phyloP scores from a whole-genome alignment of 2,888 invertebrate genomes.

The Sphecodes monilicornis region DNA sequence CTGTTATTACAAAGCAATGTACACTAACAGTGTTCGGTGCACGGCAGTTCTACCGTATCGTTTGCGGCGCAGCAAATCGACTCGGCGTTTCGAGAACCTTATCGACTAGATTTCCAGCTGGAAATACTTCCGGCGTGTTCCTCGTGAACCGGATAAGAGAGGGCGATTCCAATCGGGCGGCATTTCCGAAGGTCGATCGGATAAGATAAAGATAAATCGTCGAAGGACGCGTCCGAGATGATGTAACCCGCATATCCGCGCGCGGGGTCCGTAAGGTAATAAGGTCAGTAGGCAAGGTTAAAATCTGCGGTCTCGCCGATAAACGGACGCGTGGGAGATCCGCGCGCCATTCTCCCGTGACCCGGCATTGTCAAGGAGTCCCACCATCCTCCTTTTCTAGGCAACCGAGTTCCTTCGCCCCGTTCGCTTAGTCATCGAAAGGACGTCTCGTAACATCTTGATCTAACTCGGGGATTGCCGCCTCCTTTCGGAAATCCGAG shows the following conservation, averaged over 20 bases:
- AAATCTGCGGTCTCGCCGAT: slow-evolving; percentile 69
- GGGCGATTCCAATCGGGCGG: background rate
- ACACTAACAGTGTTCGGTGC: too few relatives aligned
- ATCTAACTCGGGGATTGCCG: slow-evolving; percentile 13
- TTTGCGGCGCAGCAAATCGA: too few relatives aligned
- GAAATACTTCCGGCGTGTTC: background rate
- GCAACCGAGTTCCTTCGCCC: slow-evolving; percentile 60
- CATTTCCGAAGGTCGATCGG: slow-evolving; percentile 52
- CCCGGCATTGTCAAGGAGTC: slow-evolving; percentile 78
- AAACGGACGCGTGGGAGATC: slow-evolving; percentile 76
- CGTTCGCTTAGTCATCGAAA: slow-evolving; percentile 49
- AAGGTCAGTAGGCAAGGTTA: slow-evolving; percentile 79
- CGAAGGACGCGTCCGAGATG: slow-evolving; percentile 40
- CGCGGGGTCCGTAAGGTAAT: slow-evolving; percentile 65
- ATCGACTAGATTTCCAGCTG: background rate
- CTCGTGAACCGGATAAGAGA: background rate
- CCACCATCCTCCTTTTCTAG: slow-evolving; percentile 57
- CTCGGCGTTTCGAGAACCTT: background rate
- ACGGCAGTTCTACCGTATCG: too few relatives aligned
- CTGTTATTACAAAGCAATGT: too few relatives aligned
- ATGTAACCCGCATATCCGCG: slow-evolving; percentile 53
- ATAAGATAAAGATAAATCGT: slow-evolving; percentile 29
- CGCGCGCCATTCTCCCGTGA: slow-evolving; percentile 77
- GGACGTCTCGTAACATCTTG: slow-evolving; percentile 41
- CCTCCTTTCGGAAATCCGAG: slow-evolving; percentile 16